Evolutionary conservation across 2,888 invertebrate genomes (phyloP).

Genomic region (Apamea sordens): DNA sequence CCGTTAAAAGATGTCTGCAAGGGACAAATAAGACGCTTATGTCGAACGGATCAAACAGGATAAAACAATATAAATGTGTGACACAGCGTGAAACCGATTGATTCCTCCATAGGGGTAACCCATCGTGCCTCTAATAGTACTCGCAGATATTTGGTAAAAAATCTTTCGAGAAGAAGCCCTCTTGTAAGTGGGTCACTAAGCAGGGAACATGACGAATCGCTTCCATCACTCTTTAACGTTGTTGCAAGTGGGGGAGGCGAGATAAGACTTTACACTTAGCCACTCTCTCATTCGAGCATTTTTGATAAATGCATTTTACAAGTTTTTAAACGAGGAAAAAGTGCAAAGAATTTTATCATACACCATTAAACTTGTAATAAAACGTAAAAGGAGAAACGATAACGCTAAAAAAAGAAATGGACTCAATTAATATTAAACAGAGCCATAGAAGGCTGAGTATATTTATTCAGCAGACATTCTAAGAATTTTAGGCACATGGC

Average conservation of each 20-base stretch:
- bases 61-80: conserved; percentile 77
- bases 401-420: conserved; percentile 59
- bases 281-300: conserved; percentile 70
- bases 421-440: conserved; percentile 76
- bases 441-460: conserved; percentile 80
- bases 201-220: conserved; percentile 85
- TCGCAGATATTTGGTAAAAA: conserved; percentile 75
- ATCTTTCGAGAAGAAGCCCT: conserved; percentile 71
- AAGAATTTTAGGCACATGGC: conserved; percentile 83
- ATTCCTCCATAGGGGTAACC: conserved; percentile 77
- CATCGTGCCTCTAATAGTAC: conserved; percentile 71
- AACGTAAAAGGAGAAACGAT: conserved; percentile 55
- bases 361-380: conserved; percentile 41
- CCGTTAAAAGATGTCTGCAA: conserved; percentile 12
- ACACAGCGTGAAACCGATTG: conserved; percentile 79
- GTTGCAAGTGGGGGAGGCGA: conserved; percentile 75
- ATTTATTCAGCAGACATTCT: conserved; percentile 86
- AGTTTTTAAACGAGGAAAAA: conserved; percentile 56
- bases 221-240: conserved; percentile 83
- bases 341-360: conserved; percentile 48
- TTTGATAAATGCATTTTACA: conserved; percentile 75
- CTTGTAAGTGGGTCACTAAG: conserved; percentile 83
- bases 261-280: conserved; percentile 83
- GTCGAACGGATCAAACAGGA: conserved; percentile 71
- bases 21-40: conserved; percentile 46